Evolutionary conservation across 2,888 invertebrate species (phyloP).

Genomic region (Morinoia aosen): DNA sequence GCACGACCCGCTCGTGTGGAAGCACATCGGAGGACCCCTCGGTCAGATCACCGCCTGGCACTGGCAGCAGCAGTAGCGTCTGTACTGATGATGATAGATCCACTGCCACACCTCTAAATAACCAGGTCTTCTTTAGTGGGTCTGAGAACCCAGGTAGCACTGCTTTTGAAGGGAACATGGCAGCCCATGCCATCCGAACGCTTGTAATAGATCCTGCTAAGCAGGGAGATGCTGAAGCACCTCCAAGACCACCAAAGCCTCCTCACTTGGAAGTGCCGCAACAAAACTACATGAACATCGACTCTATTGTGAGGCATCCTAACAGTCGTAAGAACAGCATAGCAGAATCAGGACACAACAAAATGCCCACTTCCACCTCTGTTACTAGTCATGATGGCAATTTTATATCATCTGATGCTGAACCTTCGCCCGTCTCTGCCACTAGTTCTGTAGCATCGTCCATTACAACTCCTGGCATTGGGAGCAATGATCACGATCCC

Average conservation of each 20-base stretch:
- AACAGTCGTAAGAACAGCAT: slow-evolving; percentile 59
- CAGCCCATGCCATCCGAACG: slow-evolving; percentile 19
- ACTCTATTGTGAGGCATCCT: slow-evolving; percentile 54
- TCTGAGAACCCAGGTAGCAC: slow-evolving; percentile 20
- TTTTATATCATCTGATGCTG: slow-evolving; percentile 60
- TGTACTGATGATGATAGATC: slow-evolving; percentile 47
- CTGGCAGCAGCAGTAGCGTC: slow-evolving; percentile 55
- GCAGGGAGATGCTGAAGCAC: slow-evolving; percentile 54
- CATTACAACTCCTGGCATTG: slow-evolving; percentile 51
- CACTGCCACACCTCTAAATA: slow-evolving; percentile 6
- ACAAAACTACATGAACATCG: slow-evolving; percentile 65
- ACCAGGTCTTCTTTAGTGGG: slow-evolving; percentile 24
- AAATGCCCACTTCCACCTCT: slow-evolving; percentile 4
- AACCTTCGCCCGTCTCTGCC: slow-evolving; percentile 64
- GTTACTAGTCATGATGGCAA: slow-evolving; percentile 55
- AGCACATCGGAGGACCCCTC: slow-evolving; percentile 2
- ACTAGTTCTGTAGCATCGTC: slow-evolving; percentile 60
- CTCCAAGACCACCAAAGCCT: slow-evolving; percentile 67
- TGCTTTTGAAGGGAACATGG: slow-evolving; percentile 27
- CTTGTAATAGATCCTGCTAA: background rate
- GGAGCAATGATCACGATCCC: slow-evolving; percentile 59
- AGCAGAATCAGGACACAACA: slow-evolving; percentile 53
- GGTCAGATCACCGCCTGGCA: slow-evolving; percentile 24
- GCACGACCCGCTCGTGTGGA: slow-evolving; percentile 42
- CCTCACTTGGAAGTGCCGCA: slow-evolving; percentile 64